These are phyloP conservation scores for Arctopsyche grandis DNA, from an alignment of 1,140 invertebrate species.

Conservation along the genomic window DNA sequence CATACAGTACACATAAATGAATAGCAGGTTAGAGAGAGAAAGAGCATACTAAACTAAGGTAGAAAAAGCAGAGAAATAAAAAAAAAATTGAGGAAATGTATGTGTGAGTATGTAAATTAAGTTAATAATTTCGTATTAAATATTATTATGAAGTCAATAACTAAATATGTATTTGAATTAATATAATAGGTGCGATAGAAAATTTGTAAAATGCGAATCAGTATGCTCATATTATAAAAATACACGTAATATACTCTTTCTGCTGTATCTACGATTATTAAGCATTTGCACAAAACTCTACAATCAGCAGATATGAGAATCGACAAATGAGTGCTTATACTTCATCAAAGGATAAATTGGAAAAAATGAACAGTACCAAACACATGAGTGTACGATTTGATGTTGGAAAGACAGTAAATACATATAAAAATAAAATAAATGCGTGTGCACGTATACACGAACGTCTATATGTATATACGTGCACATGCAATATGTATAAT, in stretches of 20 bases:
- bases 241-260: background rate
- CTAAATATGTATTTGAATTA: too few species aligned
- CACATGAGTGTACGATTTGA: background rate
- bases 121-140: background rate
- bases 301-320: background rate
- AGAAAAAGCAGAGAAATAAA: constrained; percentile 33
- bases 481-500: background rate
- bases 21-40: constrained; percentile 54
- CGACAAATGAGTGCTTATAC: background rate
- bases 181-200: too few species aligned
- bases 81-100: constrained; percentile 29
- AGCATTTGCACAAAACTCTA: background rate
- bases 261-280: background rate
- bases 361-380: background rate
- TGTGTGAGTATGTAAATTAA: background rate
- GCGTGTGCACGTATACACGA: background rate
- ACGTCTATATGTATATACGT: background rate
- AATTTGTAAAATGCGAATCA: too few species aligned
- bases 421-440: background rate
- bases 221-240: too few species aligned
- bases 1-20: constrained; percentile 48
- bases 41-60: constrained; percentile 48
- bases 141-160: background rate
- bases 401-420: background rate
- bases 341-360: background rate